Base-by-base conservation (phyloP, 2,888 invertebrate species). In the Zhuqinia jingwanae region DNA sequence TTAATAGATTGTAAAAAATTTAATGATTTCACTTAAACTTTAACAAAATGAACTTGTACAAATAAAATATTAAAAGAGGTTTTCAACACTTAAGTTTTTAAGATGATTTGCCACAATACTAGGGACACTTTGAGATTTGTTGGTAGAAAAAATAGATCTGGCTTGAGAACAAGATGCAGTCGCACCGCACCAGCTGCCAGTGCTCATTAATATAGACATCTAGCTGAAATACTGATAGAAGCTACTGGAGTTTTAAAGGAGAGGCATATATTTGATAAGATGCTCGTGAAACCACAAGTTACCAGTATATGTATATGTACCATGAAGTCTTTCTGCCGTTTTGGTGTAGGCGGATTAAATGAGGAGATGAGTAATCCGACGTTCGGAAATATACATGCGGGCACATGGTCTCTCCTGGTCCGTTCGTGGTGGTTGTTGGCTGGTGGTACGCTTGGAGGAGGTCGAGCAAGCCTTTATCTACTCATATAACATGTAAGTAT, bases 301-400 rank as follows among this genome's bases (percentile, higher is more conserved):
- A n/a, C n/a, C n/a, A n/a, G n/a, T n/a, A n/a, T n/a, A n/a, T n/a
- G n/a, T n/a, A n/a, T n/a, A n/a, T n/a, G n/a, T n/a, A n/a, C n/a
- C n/a, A n/a, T n/a, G n/a, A n/a, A n/a, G n/a, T n/a, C n/a, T n/a
- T n/a, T n/a, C n/a, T n/a, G n/a, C n/a, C n/a, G 42, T 68, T 56
- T 30, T 78, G 85, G 85, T 85, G 85, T 85, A 47, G 85, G 85
- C 85, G 85, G 85, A 85, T 85, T 80, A 85, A 85, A 85, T 85
- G 76, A 85, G 80, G 85, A 85, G 79, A 85, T 85, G 85, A 85
- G 85, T 85, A 85, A 85, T 85, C 79, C 85, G 25, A 78, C 25
- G 56, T 83, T 83, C 76, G 76, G 63, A 83, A 58, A 73, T 45
- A 30, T 70, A 27, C 45, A 22, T 25, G 6, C 36, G 27, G 42